These are phyloP conservation scores for Rachycentron canadum DNA, from an alignment of 2,797 vertebrate species.

Conservation along the genomic window DNA sequence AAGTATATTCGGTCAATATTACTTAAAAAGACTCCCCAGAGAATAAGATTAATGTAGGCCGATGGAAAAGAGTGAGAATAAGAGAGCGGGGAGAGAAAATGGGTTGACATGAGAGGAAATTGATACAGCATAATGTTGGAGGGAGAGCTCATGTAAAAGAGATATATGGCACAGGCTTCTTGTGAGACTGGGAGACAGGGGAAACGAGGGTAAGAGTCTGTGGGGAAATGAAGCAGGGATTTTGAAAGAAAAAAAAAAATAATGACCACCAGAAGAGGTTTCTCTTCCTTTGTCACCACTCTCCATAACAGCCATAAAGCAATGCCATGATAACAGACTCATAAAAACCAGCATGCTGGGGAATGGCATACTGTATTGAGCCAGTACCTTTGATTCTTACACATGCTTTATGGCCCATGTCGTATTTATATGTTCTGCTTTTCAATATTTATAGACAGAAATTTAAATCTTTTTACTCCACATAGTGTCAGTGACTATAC, in stretches of 20 bases:
- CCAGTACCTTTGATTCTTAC: constrained; percentile 25
- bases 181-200: constrained; percentile 32
- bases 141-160: constrained; percentile 66
- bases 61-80: constrained; percentile 45
- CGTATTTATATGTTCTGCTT: constrained; percentile 40
- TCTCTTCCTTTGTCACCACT: constrained; percentile 47
- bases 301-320: constrained; percentile 57
- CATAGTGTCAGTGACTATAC: constrained; percentile 8
- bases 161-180: constrained; percentile 51
- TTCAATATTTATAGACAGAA: constrained; percentile 36
- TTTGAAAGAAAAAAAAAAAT: constrained; percentile 43
- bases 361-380: constrained; percentile 40
- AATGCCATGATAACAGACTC: constrained; percentile 35
- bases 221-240: constrained; percentile 56
- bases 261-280: constrained; percentile 59
- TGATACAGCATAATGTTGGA: constrained; percentile 71
- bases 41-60: constrained; percentile 63
- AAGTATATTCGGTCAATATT: constrained; percentile 72
- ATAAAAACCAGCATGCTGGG: constrained; percentile 45
- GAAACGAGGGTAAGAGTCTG: constrained; percentile 30
- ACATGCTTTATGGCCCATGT: constrained; percentile 40
- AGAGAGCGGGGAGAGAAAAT: constrained; percentile 61
- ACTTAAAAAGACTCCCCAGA: constrained; percentile 71
- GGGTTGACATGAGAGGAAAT: constrained; percentile 74
- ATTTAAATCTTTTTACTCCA: constrained; percentile 25